Evolutionary conservation across 2,797 vertebrate genomes (phyloP).

Genomic region (Arrhamphus sclerolepis): DNA sequence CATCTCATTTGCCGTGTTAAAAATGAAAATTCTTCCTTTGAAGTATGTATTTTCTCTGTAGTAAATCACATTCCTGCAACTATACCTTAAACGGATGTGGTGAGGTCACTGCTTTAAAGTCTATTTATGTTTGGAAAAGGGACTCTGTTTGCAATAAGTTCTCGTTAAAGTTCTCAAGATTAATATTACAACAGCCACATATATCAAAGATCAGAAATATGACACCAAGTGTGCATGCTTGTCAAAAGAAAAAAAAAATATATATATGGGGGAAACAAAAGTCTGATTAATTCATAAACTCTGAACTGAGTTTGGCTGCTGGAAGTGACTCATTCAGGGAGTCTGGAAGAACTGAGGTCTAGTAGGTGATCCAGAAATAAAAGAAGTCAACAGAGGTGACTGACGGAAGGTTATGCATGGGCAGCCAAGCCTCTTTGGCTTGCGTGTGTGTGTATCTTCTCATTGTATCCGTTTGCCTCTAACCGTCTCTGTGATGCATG

Average conservation of each 20-base stretch:
- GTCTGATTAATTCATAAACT: conserved; percentile 61
- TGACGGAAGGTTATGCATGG: conserved; percentile 40
- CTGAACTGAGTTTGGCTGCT: conserved; percentile 26
- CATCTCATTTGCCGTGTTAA: too few species aligned
- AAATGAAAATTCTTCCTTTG: too few species aligned
- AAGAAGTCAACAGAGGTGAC: conserved; percentile 39
- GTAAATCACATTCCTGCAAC: too few species aligned
- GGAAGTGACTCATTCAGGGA: conserved; percentile 53
- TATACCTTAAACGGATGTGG: too few species aligned
- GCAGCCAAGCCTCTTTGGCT: conserved; percentile 18
- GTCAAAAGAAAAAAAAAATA: conserved; percentile 14
- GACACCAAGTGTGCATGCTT: conserved; percentile 6
- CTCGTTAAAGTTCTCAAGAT: background rate
- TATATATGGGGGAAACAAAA: conserved; percentile 4
- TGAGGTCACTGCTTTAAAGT: too few species aligned
- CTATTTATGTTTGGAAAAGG: too few species aligned
- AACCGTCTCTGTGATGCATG: conserved; percentile 27
- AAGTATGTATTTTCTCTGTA: too few species aligned
- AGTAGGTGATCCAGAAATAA: conserved; percentile 45
- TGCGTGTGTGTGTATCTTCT: conserved; percentile 13
- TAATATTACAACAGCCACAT: background rate
- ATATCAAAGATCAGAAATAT: background rate
- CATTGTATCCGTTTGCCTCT: conserved; percentile 24
- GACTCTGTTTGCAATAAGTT: too few species aligned
- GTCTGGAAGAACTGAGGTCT: conserved; percentile 20